Evolutionary conservation across 2,113 vertebrate species (phyloP).

Genomic region (Pipa parva): DNA sequence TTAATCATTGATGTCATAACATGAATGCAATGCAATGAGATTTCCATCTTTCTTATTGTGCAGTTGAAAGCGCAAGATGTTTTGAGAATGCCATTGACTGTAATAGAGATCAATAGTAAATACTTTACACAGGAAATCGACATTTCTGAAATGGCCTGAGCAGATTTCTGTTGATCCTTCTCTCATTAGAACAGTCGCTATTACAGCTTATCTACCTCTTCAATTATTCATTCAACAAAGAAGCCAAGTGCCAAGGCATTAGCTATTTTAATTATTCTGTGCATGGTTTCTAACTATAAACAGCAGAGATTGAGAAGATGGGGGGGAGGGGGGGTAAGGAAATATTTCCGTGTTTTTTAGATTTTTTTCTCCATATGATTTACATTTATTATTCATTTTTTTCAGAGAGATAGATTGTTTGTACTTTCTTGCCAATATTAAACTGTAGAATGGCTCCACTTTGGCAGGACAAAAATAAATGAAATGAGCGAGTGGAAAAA

Average conservation of each 20-base stretch:
- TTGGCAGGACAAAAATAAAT: too few relatives aligned
- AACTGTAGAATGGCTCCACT: too few relatives aligned
- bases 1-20: slow-evolving; percentile 52
- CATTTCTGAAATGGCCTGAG: slow-evolving; percentile 64
- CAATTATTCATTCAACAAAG: slow-evolving; percentile 67
- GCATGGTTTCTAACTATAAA: slow-evolving; percentile 55
- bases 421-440: slow-evolving; percentile 41
- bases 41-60: slow-evolving; percentile 60
- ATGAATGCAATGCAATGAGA: slow-evolving; percentile 52
- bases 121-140: slow-evolving; percentile 68
- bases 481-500: too few relatives aligned
- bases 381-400: slow-evolving; percentile 50
- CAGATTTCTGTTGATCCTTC: slow-evolving; percentile 61
- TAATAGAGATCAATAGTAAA: slow-evolving; percentile 73
- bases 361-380: slow-evolving; percentile 45
- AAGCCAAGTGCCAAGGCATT: slow-evolving; percentile 58
- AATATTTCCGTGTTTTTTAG: slow-evolving; percentile 52
- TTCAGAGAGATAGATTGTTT: slow-evolving; percentile 26
- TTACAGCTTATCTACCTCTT: slow-evolving; percentile 61
- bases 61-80: slow-evolving; percentile 59
- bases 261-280: slow-evolving; percentile 51
- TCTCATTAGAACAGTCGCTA: slow-evolving; percentile 62
- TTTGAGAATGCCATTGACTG: slow-evolving; percentile 63
- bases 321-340: too few relatives aligned
- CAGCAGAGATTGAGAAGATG: slow-evolving; percentile 46